Base-by-base conservation (phyloP, 2,797 vertebrate genomes). In the Acipenser transmontanus region DNA sequence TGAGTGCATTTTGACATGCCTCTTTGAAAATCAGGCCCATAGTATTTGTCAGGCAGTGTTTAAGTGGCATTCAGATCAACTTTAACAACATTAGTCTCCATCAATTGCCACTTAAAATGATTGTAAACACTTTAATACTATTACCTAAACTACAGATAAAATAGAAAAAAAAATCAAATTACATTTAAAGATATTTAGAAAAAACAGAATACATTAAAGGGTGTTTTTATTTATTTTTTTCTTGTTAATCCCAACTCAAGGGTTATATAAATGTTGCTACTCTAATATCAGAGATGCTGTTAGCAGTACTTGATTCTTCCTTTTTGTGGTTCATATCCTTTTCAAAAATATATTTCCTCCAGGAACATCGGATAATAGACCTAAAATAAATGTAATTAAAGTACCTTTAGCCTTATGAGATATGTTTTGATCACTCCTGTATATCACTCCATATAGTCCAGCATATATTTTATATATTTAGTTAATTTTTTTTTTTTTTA, bases 301-400 rank as follows among this genome's bases (percentile, higher is more conserved):
- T 95, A 83, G 86, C 89, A 74, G 66, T 93, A 75, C 80, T 88
- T 79, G 92, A 95, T 74, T 90, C 91, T 80, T 76, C 82, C 78
- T 70, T 72, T 86, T 79, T 92, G 66, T 94, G 90, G 92, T 93
- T 89, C 84, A 95, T 95, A 94, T 95, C 93, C 93, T 94, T 94
- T 80, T 78, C 70, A 49, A 4, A 34, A 34, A 34, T 34, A 34
- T 34, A 34, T 71, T 66, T 67, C 64, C 52, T 71, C 4, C 34
- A 3, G 34, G 4, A 34, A 10, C 8, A 13, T 65, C 54, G 14
- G 7, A 14, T 57, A 65, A 65, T 1, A 54, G 10, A 17, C 11
- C 34, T 34, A 4, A 34, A 34, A 34, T 57, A 12, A 57, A 57
- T 57, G 11, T 57, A 57, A 57, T 57, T 57, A 14, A 57, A 57